These are phyloP conservation scores for Archips xylosteana DNA, from an alignment of 2,888 invertebrate genomes.

Conservation along the genomic window DNA sequence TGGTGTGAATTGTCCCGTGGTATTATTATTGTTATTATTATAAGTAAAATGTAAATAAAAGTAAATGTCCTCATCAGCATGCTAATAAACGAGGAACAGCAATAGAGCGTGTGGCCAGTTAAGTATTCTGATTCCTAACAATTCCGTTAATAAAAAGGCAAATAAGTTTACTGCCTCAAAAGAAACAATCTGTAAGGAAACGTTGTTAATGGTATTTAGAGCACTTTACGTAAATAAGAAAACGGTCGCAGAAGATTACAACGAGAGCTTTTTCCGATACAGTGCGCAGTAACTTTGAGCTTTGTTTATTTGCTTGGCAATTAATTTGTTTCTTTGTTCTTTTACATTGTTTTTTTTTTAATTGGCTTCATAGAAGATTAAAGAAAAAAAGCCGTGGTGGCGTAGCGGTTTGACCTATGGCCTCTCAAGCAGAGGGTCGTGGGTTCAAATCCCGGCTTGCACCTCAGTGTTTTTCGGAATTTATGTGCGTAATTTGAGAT, in stretches of 20 bases:
- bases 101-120: background rate
- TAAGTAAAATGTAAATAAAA: too few relatives aligned
- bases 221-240: constrained; percentile 7
- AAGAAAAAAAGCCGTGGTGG: too few relatives aligned
- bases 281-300: constrained; percentile 3
- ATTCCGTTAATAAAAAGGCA: background rate
- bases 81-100: too few relatives aligned
- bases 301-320: constrained; percentile 11
- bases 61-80: too few relatives aligned
- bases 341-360: background rate
- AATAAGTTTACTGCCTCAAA: background rate
- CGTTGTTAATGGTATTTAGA: constrained; percentile 4
- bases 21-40: too few relatives aligned
- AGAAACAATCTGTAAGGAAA: background rate
- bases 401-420: too few relatives aligned
- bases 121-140: too few relatives aligned
- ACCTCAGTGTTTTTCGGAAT: too few relatives aligned
- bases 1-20: too few relatives aligned
- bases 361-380: background rate
- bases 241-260: constrained; percentile 9
- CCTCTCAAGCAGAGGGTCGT: too few relatives aligned
- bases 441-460: too few relatives aligned
- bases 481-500: too few relatives aligned
- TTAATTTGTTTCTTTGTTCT: constrained; percentile 1
- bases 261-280: constrained; percentile 17